These are phyloP conservation scores for Drosophila kurseongensis DNA, from an alignment of 1,140 invertebrate genomes.

Conservation along the genomic window DNA sequence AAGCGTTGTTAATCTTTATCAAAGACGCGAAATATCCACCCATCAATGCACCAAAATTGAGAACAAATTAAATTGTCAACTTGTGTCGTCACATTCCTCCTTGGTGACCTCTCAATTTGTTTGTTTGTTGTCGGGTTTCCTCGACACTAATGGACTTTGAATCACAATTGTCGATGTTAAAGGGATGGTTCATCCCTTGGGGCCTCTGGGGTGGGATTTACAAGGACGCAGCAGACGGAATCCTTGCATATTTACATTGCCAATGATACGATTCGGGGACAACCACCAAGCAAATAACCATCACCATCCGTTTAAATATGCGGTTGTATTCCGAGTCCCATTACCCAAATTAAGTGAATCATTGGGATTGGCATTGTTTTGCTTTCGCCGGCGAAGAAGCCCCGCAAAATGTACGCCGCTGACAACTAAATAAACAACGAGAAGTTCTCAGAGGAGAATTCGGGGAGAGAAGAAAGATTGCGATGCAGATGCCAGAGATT, in stretches of 20 bases:
- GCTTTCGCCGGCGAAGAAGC: conserved; percentile 50
- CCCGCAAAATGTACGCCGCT: conserved; percentile 67
- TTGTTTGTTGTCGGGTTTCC: conserved; percentile 59
- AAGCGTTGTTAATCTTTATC: conserved; percentile 47
- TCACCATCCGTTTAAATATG: conserved; percentile 34
- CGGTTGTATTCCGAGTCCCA: conserved; percentile 59
- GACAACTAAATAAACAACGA: conserved; percentile 82
- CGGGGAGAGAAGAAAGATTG: conserved; percentile 22
- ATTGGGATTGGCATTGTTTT: conserved; percentile 76
- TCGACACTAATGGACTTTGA: conserved; percentile 78
- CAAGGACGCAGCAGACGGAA: conserved; percentile 19
- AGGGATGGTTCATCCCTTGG: conserved; percentile 47
- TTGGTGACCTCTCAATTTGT: conserved; percentile 48
- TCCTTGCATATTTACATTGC: conserved; percentile 69
- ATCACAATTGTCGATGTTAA: conserved; percentile 47
- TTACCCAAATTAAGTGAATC: conserved; percentile 84
- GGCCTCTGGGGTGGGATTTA: conserved; percentile 70
- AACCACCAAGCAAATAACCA: conserved; percentile 62
- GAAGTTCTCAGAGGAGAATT: conserved; percentile 60
- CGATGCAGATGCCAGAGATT: conserved; percentile 41
- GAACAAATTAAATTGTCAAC: conserved; percentile 83
- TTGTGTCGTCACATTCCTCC: conserved; percentile 40
- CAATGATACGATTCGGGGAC: conserved; percentile 72
- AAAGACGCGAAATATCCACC: conserved; percentile 44
- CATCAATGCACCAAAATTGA: conserved; percentile 53